phyloP scores from a whole-genome alignment of 2,888 invertebrate genomes.

The Cabera pusaria region DNA sequence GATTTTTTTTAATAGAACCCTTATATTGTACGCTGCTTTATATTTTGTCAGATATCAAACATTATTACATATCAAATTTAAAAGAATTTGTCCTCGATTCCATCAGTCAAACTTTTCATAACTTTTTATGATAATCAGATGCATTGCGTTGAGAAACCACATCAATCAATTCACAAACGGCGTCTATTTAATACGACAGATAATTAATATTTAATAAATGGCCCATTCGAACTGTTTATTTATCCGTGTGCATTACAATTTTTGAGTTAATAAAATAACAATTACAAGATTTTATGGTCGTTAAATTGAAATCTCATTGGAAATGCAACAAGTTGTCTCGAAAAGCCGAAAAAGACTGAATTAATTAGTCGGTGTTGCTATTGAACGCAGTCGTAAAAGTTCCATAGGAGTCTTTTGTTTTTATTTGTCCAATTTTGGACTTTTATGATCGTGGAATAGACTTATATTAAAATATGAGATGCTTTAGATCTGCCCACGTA shows the following conservation, averaged over 20 bases:
- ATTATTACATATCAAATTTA: slow-evolving; percentile 19
- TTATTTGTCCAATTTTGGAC: slow-evolving; percentile 9
- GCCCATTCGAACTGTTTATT: slow-evolving; percentile 39
- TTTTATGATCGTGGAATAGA: slow-evolving; percentile 2
- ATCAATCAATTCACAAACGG: slow-evolving; percentile 46
- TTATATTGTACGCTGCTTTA: too few species aligned
- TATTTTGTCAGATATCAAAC: too few species aligned
- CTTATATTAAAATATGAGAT: too few species aligned
- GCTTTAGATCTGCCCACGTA: too few species aligned
- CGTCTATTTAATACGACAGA: slow-evolving; percentile 34
- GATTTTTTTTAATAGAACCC: too few species aligned
- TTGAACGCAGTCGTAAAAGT: slow-evolving; percentile 20
- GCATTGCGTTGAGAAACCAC: slow-evolving; percentile 43
- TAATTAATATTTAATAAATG: slow-evolving; percentile 50
- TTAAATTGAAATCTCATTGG: slow-evolving; percentile 40
- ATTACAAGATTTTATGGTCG: slow-evolving; percentile 37
- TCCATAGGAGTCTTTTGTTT: slow-evolving; percentile 16
- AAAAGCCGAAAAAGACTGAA: slow-evolving; percentile 31
- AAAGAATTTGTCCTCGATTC: slow-evolving; percentile 40
- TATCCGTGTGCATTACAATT: slow-evolving; percentile 37
- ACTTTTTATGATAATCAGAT: slow-evolving; percentile 44
- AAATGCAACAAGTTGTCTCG: slow-evolving; percentile 33
- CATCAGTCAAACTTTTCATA: slow-evolving; percentile 35
- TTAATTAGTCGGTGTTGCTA: slow-evolving; percentile 31
- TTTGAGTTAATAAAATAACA: slow-evolving; percentile 40